Conservation (phyloP, 1,140 invertebrate genomes). For the Papilio dardanus region DNA sequence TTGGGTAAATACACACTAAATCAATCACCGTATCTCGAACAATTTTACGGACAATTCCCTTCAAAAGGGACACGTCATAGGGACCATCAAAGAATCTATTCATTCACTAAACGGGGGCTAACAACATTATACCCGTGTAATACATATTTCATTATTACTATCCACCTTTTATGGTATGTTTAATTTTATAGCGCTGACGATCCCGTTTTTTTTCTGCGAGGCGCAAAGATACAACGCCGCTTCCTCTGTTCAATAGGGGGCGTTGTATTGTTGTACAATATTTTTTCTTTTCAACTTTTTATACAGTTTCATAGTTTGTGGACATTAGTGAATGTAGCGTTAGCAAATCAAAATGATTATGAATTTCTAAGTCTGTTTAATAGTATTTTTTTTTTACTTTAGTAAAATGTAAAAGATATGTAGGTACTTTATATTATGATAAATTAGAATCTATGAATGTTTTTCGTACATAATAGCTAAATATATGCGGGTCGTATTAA, state of each 20-base stretch:
- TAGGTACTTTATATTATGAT: too few species aligned
- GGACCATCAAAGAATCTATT: slow-evolving; percentile 67
- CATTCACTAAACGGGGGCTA: slow-evolving; percentile 71
- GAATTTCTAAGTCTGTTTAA: background rate
- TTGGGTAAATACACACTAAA: slow-evolving; percentile 54
- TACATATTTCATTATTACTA: slow-evolving; percentile 82
- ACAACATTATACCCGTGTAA: slow-evolving; percentile 82
- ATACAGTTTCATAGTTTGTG: slow-evolving; percentile 49
- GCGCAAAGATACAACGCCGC: slow-evolving; percentile 58
- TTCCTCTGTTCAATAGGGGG: slow-evolving; percentile 67
- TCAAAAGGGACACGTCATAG: slow-evolving; percentile 77
- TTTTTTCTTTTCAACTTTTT: slow-evolving; percentile 62
- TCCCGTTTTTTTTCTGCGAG: slow-evolving; percentile 67
- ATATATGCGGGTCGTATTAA: too few species aligned
- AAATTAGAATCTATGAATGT: too few species aligned
- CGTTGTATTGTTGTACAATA: slow-evolving; percentile 80
- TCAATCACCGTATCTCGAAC: slow-evolving; percentile 67
- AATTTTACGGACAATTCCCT: slow-evolving; percentile 75
- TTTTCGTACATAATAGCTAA: too few species aligned
- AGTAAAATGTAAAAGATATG: too few species aligned
- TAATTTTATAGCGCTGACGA: slow-evolving; percentile 76
- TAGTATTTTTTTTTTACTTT: background rate
- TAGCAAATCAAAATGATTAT: slow-evolving; percentile 42
- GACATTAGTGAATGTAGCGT: slow-evolving; percentile 53
- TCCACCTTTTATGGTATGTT: slow-evolving; percentile 74